Evolutionary conservation across 2,797 vertebrate genomes (phyloP).

Genomic region (Melanogrammus aeglefinus): DNA sequence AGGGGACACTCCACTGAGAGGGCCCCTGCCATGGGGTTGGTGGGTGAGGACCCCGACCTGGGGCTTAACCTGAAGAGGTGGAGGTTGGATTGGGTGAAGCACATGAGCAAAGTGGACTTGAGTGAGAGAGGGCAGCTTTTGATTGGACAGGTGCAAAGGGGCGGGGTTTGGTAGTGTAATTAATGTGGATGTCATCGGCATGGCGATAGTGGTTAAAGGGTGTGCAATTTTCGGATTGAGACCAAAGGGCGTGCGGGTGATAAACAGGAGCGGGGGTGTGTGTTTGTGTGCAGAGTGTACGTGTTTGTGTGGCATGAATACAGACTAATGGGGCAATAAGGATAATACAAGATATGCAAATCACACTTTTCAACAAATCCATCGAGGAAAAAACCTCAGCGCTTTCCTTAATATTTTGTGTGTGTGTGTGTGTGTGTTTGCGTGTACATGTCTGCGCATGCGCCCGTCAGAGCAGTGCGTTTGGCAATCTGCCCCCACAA

Average conservation of each 20-base stretch:
- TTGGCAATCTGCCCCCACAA: conserved; percentile 37
- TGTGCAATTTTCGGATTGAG: background rate
- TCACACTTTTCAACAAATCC: background rate
- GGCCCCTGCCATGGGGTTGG: too few species aligned
- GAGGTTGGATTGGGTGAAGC: too few species aligned
- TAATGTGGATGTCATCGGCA: too few species aligned
- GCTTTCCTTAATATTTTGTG: background rate
- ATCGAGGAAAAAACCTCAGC: background rate
- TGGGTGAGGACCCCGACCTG: too few species aligned
- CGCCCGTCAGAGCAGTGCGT: background rate
- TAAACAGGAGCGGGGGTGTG: background rate
- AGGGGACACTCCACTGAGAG: too few species aligned
- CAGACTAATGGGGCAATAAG: background rate
- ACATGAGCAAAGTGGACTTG: too few species aligned
- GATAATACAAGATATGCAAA: background rate
- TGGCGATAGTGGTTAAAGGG: too few species aligned
- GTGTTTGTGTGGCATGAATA: background rate
- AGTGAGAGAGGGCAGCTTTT: too few species aligned
- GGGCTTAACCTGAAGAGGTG: too few species aligned
- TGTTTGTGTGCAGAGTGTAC: background rate
- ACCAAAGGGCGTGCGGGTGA: background rate
- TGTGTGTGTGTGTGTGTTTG: background rate
- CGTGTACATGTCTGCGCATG: background rate
- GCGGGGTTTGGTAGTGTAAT: too few species aligned
- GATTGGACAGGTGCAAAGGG: background rate